Evolutionary conservation across 2,113 vertebrate species (phyloP), one percentile per base, ranked within the genome.

Genomic region (Madoqua kirkii): DNA sequence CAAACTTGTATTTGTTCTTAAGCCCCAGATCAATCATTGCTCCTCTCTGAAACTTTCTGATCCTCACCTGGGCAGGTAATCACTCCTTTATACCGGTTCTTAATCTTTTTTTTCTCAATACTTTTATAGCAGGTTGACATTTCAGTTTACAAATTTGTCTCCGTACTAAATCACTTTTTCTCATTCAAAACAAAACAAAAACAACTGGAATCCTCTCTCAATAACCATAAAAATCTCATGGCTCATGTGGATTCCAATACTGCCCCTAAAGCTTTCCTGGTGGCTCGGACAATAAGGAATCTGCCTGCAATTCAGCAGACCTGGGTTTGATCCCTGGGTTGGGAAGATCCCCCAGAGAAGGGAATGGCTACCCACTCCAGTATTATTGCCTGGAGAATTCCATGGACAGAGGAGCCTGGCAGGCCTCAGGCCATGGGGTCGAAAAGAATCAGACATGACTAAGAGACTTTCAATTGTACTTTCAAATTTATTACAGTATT

Each of bases 111-210:
- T 76, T 43, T 43, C 16, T 83, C 78, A 83, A 89, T 84, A 64
- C 43, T 16, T 89, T 93, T 67, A 87, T 40, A 84, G 29, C 55
- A 84, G 48, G 43, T 93, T 78, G 43, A 85, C 33, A 79, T 91
- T 95, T 93, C 78, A 71, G 62, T 91, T 78, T 67, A 91, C 48
- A 88, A 5, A 54, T 91, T 45, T 97, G n/a, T 88, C 64, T 93
- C 25, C 40, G 1, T 85, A 19, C 23, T 95, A 96, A 59, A 87
- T 43, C 15, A 59, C 13, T 57, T 40, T 87, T 79, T 85, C 52
- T 81, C 29, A 79, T 50, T 33, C 2, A 67, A 86, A 71, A 74
- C 85, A 62, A 48, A 84, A 36, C 40, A 76, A 54, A 55, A 82
- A 59, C 54, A 50, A 54, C 4, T 83, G 59, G 36, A 50, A 4